Conservation (phyloP, 2,797 vertebrate species). For the Hemitrygon akajei region DNA sequence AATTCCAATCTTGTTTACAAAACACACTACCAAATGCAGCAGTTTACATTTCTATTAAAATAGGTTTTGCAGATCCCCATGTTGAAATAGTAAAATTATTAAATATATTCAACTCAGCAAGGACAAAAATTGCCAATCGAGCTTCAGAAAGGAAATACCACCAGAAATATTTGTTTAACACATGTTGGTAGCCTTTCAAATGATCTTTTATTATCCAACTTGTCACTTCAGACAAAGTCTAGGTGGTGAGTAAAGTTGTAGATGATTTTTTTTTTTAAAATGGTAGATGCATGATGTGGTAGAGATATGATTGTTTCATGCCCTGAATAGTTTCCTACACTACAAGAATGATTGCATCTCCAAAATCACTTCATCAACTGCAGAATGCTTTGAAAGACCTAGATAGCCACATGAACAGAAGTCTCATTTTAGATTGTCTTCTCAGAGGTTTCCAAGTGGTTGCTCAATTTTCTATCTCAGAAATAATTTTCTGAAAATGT, state of each 20-base stretch:
- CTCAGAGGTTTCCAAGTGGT: too few relatives aligned
- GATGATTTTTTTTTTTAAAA: neutral
- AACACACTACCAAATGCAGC: neutral
- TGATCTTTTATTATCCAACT: neutral
- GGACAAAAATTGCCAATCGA: neutral
- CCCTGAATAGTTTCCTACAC: too few relatives aligned
- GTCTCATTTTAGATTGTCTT: neutral
- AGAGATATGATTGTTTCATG: neutral
- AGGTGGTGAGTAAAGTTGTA: neutral
- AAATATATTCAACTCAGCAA: neutral
- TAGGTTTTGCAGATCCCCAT: neutral
- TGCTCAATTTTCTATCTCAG: too few relatives aligned
- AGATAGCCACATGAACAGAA: too few relatives aligned
- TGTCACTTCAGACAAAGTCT: too few relatives aligned
- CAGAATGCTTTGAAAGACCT: neutral
- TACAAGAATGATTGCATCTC: neutral
- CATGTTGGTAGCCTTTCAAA: neutral
- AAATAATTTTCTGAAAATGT: too few relatives aligned
- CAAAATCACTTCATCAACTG: neutral
- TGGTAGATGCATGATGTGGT: neutral
- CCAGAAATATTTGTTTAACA: neutral
- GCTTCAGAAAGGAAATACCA: neutral
- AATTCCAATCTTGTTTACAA: neutral
- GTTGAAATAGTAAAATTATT: neutral
- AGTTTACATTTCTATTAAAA: neutral